phyloP scores from a whole-genome alignment of 2,113 vertebrate genomes.

The Aviceda subcristata region DNA sequence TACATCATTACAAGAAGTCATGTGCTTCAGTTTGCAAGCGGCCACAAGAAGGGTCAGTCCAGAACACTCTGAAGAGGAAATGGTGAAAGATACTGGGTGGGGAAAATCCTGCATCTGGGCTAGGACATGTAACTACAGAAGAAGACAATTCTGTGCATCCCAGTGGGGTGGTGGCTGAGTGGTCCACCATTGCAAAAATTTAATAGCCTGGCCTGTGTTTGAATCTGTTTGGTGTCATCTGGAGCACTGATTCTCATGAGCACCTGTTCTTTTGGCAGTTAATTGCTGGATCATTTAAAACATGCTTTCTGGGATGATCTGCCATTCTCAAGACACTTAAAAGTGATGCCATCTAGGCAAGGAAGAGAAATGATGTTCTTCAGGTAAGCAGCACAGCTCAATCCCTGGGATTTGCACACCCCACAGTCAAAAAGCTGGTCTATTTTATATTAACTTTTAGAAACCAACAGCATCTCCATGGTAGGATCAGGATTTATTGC shows the following conservation, averaged over 20 bases:
- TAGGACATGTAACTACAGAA: background rate
- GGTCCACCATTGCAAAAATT: background rate
- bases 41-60: background rate
- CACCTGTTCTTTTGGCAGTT: background rate
- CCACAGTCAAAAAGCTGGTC: background rate
- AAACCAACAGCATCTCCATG: background rate
- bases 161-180: background rate
- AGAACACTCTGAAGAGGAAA: background rate
- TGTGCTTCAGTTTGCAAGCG: background rate
- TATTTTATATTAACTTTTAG: background rate
- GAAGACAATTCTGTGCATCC: background rate
- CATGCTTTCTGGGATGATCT: background rate
- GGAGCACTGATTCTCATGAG: background rate
- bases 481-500: background rate
- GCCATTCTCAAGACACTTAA: background rate
- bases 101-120: background rate
- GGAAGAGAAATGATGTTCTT: background rate
- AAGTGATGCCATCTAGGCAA: background rate
- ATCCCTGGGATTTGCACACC: background rate
- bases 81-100: background rate
- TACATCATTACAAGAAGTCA: background rate
- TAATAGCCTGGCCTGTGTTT: background rate
- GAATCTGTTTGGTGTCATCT: background rate
- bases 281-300: background rate
- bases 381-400: background rate